Base-by-base conservation (phyloP, 1,140 invertebrate species). In the Hetaerina americana region DNA sequence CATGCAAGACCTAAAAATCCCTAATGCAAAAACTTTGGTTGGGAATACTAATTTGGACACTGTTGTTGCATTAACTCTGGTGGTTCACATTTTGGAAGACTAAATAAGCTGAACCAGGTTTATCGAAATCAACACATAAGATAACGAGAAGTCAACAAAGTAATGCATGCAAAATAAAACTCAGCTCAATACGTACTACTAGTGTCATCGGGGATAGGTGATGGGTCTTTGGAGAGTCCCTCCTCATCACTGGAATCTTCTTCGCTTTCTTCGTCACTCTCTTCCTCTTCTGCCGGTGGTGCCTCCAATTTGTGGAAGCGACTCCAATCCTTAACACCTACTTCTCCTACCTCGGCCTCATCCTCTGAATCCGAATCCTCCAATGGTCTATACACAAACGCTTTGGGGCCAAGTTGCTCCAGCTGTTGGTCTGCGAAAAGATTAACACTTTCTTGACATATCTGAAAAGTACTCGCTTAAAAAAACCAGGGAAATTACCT, bases 131-230 rank as follows among this genome's bases (percentile, higher is more conserved):
- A n/a, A n/a, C n/a, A n/a, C n/a, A n/a, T n/a, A n/a, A n/a, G n/a
- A n/a, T n/a, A n/a, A n/a, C n/a, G n/a, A n/a, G n/a, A n/a, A n/a
- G n/a, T n/a, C n/a, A n/a, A n/a, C n/a, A n/a, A n/a, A n/a, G n/a
- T n/a, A n/a, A n/a, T n/a, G n/a, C n/a, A n/a, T n/a, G n/a, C n/a
- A n/a, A n/a, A n/a, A n/a, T n/a, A n/a, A n/a, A n/a, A n/a, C n/a
- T n/a, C n/a, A n/a, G 29, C 31, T 71, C 57, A 66, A 66, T 26
- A 81, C 82, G 84, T 82, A 89, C 88, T 85, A 78, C 90, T 89
- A 26, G 87, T 88, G 77, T 92, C 91, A 76, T 93, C 89, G 66
- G 85, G 87, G 49, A 88, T 77, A 22, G 87, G 87, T 27, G 87
- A 87, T 68, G 84, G 81, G 0, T 22, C 26, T n/a, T 29, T 27